Percentiles rank a stretch among this genome's conserved stretches.
phyloP scores from a whole-genome alignment of 2,888 invertebrate species.

The Chromoteleia sp. region DNA sequence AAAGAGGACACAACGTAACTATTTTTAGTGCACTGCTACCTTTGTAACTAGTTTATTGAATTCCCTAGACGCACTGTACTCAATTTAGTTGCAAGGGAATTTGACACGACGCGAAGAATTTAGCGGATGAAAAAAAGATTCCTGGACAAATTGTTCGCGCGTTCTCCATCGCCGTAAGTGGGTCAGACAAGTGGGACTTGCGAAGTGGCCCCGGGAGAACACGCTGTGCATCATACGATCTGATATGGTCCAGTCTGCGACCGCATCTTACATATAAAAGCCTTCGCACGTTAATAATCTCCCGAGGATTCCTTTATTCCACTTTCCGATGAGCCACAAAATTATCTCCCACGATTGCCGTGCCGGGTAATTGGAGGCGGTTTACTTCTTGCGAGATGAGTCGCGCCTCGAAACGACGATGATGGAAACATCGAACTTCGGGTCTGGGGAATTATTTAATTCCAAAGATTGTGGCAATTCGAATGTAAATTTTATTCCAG shows the following conservation, averaged over 20 bases:
- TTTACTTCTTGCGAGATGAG: slow-evolving; percentile 60
- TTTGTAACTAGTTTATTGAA: too few species aligned
- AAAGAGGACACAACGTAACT: too few species aligned
- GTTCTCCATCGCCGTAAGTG: slow-evolving; percentile 28
- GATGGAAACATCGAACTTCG: slow-evolving; percentile 45
- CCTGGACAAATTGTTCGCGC: slow-evolving; percentile 33
- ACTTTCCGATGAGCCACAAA: slow-evolving; percentile 67
- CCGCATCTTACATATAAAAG: slow-evolving; percentile 46
- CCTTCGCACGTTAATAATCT: slow-evolving; percentile 62
- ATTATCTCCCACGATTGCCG: slow-evolving; percentile 66
- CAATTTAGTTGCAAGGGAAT: background rate
- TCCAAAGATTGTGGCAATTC: too few species aligned
- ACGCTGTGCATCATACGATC: slow-evolving; percentile 64
- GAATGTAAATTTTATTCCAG: too few species aligned
- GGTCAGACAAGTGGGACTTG: slow-evolving; percentile 59
- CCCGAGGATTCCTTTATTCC: slow-evolving; percentile 61
- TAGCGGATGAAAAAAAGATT: slow-evolving; percentile 11
- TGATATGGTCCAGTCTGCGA: slow-evolving; percentile 65
- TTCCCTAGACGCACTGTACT: background rate
- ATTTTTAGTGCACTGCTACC: too few species aligned
- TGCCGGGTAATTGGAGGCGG: slow-evolving; percentile 51
- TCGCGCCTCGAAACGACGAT: slow-evolving; percentile 31
- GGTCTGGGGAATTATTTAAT: slow-evolving; percentile 22
- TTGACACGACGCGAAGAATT: background rate
- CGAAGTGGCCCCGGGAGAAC: slow-evolving; percentile 60